Conservation (phyloP, 2,113 vertebrate species). For the Salvelinus namaycush region DNA sequence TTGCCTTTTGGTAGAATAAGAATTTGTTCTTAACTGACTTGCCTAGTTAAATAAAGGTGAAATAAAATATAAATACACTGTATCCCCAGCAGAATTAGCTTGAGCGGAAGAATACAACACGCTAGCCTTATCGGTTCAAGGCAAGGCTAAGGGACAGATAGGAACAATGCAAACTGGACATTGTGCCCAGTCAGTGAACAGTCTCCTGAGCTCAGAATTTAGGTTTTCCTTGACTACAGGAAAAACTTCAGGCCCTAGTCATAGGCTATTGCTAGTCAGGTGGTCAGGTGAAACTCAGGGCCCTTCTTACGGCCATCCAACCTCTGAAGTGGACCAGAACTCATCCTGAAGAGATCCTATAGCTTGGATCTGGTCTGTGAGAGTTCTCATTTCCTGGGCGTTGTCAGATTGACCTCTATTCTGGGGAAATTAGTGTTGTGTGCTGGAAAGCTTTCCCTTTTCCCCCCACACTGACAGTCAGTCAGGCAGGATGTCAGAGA, state of each 20-base stretch:
- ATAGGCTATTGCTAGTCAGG: background rate
- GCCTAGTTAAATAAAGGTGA: too few relatives aligned
- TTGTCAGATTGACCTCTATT: background rate
- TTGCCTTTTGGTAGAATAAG: too few relatives aligned
- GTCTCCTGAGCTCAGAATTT: background rate
- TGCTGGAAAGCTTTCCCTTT: background rate
- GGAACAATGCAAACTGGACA: background rate
- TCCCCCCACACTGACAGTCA: background rate
- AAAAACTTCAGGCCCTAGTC: too few relatives aligned
- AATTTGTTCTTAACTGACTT: too few relatives aligned
- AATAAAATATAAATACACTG: too few relatives aligned
- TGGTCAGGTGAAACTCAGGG: background rate
- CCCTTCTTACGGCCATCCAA: background rate
- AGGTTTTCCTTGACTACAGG: background rate
- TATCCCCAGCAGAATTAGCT: too few relatives aligned
- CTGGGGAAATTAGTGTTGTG: background rate
- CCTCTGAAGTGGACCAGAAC: background rate
- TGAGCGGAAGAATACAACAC: background rate
- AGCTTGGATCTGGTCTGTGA: background rate
- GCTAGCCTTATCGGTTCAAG: background rate
- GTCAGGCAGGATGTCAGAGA: constrained; percentile 19
- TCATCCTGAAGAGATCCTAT: background rate
- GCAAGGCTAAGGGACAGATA: background rate
- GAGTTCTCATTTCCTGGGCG: background rate
- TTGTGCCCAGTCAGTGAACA: background rate